Evolutionary conservation across 2,888 invertebrate species (phyloP).

Genomic region (Agrochola lychnidis): DNA sequence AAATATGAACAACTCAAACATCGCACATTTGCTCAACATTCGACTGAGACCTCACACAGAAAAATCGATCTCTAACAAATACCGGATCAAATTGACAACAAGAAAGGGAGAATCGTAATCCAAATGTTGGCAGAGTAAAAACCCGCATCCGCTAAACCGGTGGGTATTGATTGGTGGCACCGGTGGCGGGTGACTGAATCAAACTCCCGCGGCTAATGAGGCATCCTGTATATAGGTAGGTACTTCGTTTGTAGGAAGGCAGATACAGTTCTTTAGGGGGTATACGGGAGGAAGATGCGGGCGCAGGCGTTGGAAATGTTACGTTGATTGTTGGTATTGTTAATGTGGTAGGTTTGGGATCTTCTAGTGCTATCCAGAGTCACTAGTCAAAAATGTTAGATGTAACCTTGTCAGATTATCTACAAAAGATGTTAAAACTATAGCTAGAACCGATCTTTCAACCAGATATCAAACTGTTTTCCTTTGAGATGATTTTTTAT

Average conservation of each 20-base stretch:
- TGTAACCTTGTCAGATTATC: too few species aligned
- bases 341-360: too few species aligned
- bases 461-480: too few species aligned
- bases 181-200: conserved; percentile 63
- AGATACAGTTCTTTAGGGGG: conserved; percentile 2
- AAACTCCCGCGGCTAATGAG: conserved; percentile 66
- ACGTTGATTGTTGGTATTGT: conserved; percentile 1
- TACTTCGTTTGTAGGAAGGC: conserved; percentile 23
- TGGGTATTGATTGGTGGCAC: conserved; percentile 62
- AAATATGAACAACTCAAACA: conserved; percentile 25
- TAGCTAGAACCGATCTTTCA: not conserved
- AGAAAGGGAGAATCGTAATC: conserved; percentile 40
- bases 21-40: conserved; percentile 16
- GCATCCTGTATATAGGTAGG: conserved; percentile 37
- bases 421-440: too few species aligned
- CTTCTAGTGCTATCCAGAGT: too few species aligned
- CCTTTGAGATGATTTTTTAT: too few species aligned
- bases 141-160: conserved; percentile 55
- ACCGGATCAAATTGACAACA: conserved; percentile 45
- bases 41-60: not conserved
- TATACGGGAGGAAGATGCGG: conserved; percentile 16
- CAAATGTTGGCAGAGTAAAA: conserved; percentile 54
- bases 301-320: conserved; percentile 5
- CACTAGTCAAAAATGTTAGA: too few species aligned
- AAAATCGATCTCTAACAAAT: conserved; percentile 28